phyloP scores from a whole-genome alignment of 2,888 invertebrate genomes.

The Priocnemis perturbator region DNA sequence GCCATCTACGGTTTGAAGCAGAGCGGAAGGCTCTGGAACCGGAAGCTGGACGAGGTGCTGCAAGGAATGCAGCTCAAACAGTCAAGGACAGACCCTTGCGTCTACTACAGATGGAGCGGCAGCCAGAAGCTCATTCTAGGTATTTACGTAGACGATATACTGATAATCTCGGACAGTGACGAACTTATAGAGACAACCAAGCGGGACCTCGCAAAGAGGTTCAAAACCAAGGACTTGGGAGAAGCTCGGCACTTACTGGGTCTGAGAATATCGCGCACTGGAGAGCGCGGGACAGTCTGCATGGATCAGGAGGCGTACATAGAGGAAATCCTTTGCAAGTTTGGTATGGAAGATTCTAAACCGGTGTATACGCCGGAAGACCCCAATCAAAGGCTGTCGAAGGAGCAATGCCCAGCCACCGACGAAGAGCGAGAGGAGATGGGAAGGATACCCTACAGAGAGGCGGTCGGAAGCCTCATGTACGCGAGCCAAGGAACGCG shows the following conservation, averaged over 20 bases:
- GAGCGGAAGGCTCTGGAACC: neutral
- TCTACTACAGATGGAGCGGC: neutral
- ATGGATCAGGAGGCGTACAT: neutral
- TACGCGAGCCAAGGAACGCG: neutral
- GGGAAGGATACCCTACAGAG: neutral
- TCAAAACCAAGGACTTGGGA: neutral
- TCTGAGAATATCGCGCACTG: neutral
- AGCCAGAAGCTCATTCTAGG: neutral
- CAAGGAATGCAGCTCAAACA: neutral
- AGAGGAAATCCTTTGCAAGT: neutral
- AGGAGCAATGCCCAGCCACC: neutral
- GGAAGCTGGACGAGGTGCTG: neutral
- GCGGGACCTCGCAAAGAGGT: neutral
- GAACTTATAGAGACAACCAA: neutral
- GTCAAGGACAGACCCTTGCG: neutral
- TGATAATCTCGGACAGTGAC: neutral
- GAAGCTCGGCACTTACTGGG: neutral
- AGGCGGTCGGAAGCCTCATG: neutral
- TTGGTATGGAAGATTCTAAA: neutral
- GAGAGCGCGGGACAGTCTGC: neutral
- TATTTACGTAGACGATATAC: conserved; percentile 3
- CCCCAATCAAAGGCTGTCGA: neutral
- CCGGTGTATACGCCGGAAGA: neutral
- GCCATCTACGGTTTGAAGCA: conserved; percentile 10
- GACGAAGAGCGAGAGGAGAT: too few species aligned